Conservation (phyloP, 2,113 vertebrate genomes). For the Nyctibius bracteatus region DNA sequence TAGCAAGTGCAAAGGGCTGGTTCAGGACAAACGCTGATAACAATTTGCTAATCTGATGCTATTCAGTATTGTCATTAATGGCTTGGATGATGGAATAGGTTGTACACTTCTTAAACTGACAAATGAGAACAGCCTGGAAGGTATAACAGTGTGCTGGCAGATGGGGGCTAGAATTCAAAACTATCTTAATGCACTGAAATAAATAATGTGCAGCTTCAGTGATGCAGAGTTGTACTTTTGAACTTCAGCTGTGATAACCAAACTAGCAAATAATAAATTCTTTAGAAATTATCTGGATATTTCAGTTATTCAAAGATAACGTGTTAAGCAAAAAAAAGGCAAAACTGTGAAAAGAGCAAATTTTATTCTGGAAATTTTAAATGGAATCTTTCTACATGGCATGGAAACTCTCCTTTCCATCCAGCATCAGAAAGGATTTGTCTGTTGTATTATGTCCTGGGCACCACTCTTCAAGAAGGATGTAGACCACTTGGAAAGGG, state of each 20-base stretch:
- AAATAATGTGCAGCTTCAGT: background rate
- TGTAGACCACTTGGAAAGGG: background rate
- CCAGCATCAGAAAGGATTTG: background rate
- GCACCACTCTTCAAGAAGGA: background rate
- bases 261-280: background rate
- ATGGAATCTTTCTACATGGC: background rate
- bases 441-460: background rate
- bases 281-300: background rate
- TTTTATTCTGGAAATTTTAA: background rate
- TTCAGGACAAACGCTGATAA: background rate
- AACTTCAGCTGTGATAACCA: background rate
- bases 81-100: background rate
- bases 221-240: background rate
- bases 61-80: background rate
- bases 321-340: background rate
- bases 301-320: background rate
- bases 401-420: background rate
- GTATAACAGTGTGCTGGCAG: background rate
- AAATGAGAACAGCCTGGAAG: background rate
- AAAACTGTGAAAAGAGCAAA: background rate
- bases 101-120: background rate
- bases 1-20: background rate
- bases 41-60: background rate
- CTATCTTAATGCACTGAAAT: background rate
- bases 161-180: background rate